Conservation (phyloP, 1,140 invertebrate genomes). For the Drosophila triauraria region DNA sequence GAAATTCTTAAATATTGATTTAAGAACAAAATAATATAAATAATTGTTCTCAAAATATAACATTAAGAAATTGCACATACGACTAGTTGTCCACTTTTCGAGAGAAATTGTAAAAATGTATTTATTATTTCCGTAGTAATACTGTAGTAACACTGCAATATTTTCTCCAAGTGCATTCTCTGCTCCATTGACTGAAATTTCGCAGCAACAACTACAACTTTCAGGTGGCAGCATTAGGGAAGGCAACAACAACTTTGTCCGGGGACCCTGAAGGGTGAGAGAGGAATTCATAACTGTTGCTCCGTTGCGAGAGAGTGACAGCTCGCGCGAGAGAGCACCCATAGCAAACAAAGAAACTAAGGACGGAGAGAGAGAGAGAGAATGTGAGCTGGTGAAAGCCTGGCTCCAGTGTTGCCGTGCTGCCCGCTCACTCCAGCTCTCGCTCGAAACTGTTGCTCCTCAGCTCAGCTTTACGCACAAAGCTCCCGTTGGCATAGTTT, state of each 20-base stretch:
- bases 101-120: neutral
- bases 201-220: constrained; percentile 40
- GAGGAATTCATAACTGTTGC: constrained; percentile 71
- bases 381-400: constrained; percentile 1
- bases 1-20: neutral
- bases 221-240: constrained; percentile 54
- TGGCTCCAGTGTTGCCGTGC: constrained; percentile 68
- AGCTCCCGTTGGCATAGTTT: constrained; percentile 77
- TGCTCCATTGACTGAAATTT: constrained; percentile 59
- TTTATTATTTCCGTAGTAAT: neutral
- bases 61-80: neutral
- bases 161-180: constrained; percentile 7
- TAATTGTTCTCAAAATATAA: no score
- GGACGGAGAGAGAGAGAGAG: constrained; percentile 20
- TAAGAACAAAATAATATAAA: no score
- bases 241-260: constrained; percentile 62
- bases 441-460: constrained; percentile 72
- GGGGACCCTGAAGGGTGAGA: constrained; percentile 60
- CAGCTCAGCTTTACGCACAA: constrained; percentile 68
- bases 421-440: constrained; percentile 7
- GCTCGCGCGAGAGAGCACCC: constrained; percentile 13
- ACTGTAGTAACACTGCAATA: no score
- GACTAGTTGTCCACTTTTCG: neutral
- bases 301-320: constrained; percentile 32
- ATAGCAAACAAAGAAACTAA: neutral